These are phyloP conservation scores for Leiothrix lutea DNA, from an alignment of 2,113 vertebrate genomes.

Conservation along the genomic window DNA sequence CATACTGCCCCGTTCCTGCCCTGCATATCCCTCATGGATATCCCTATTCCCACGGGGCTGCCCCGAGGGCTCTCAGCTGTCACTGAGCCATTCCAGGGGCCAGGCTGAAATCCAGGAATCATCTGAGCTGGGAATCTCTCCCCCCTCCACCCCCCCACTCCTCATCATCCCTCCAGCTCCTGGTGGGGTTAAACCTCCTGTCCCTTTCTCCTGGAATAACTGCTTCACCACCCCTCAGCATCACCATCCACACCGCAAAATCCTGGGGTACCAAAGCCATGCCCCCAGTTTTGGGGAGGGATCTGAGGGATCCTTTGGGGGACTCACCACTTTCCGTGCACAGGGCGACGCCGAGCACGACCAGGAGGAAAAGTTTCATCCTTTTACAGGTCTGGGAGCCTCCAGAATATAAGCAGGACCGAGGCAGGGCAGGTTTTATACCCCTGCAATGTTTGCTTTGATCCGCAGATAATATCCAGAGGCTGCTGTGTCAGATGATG, in stretches of 20 bases:
- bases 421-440: constrained; percentile 37
- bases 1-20: neutral
- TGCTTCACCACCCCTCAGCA: neutral
- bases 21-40: neutral
- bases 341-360: neutral
- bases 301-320: neutral
- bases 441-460: neutral
- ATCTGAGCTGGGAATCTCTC: neutral
- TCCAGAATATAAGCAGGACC: neutral
- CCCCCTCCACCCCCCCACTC: neutral
- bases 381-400: neutral
- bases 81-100: neutral
- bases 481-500: neutral
- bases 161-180: neutral
- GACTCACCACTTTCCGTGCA: neutral
- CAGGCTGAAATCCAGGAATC: neutral
- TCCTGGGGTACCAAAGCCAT: neutral
- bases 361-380: constrained; percentile 51
- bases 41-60: neutral
- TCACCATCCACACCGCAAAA: neutral
- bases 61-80: neutral
- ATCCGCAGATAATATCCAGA: neutral
- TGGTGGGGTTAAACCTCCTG: neutral
- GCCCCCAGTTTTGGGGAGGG: neutral
- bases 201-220: neutral